A percentile compares a stretch with the other conserved stretches of the same genome.
Conservation (phyloP, 1,140 invertebrate species). For the Conopomorpha cramerella region DNA sequence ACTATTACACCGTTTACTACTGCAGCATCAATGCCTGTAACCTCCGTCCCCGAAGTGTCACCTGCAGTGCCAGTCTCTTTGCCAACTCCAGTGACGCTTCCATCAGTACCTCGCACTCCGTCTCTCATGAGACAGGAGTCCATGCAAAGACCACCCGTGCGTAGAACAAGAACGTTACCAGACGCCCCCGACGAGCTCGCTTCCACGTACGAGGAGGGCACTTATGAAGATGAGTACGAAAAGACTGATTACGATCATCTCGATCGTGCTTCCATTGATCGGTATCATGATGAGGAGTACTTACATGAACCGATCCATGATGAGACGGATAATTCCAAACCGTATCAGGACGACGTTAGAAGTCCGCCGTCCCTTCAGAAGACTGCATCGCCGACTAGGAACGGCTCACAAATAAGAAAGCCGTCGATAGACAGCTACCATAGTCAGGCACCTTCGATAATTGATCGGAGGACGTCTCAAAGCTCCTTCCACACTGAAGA, state of each 20-base stretch:
- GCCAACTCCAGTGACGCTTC: conserved; percentile 39
- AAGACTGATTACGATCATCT: conserved; percentile 54
- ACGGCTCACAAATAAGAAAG: conserved; percentile 30
- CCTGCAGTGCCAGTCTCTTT: conserved; percentile 24
- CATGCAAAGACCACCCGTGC: conserved; percentile 50
- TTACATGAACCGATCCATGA: conserved; percentile 36
- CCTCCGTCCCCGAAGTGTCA: conserved; percentile 48
- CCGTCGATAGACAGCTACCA: conserved; percentile 50
- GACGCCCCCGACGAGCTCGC: conserved; percentile 44
- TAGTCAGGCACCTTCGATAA: conserved; percentile 40
- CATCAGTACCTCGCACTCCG: conserved; percentile 35
- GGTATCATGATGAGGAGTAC: conserved; percentile 44
- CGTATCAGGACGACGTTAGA: too few relatives aligned
- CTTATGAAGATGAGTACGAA: conserved; percentile 53
- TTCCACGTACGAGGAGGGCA: conserved; percentile 51
- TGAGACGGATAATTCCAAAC: conserved; percentile 28
- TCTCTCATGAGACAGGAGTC: conserved; percentile 49
- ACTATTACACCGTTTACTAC: conserved; percentile 47
- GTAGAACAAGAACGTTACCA: conserved; percentile 38
- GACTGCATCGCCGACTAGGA: conserved; percentile 40
- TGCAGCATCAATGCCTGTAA: conserved; percentile 32
- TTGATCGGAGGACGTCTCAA: conserved; percentile 50
- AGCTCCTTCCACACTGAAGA: conserved; percentile 48
- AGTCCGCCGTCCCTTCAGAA: conserved; percentile 37
- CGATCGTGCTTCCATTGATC: conserved; percentile 37